phyloP scores from a whole-genome alignment of 2,888 invertebrate genomes.

The Elysia crispata region DNA sequence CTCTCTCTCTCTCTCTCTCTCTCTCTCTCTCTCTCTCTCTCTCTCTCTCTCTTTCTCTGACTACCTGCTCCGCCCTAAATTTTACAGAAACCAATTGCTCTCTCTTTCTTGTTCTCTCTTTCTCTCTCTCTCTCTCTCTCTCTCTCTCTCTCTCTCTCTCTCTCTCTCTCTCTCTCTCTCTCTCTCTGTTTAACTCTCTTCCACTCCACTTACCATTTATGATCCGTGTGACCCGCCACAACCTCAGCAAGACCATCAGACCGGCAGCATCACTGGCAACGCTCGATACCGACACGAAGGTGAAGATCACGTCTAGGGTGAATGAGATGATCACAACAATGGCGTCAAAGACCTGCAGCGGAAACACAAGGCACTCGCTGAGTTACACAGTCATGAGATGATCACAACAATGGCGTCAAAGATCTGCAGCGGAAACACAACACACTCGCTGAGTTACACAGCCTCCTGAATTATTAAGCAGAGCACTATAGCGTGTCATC shows the following conservation, averaged over 20 bases:
- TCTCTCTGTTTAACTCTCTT: neutral
- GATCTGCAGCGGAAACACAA: slow-evolving; percentile 55
- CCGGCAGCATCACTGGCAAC: slow-evolving; percentile 61
- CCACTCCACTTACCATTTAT: slow-evolving; percentile 53
- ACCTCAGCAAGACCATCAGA: slow-evolving; percentile 55
- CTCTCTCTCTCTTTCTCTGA: slow-evolving; percentile 25
- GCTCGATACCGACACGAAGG: slow-evolving; percentile 59
- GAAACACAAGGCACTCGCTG: neutral
- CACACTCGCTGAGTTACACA: neutral
- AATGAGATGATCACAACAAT: slow-evolving; percentile 64
- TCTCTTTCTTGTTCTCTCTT: neutral
- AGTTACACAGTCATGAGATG: slow-evolving; percentile 53
- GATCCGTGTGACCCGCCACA: slow-evolving; percentile 58
- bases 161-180: neutral
- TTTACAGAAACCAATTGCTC: too few relatives aligned
- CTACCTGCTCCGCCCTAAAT: neutral
- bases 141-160: neutral
- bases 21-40: slow-evolving; percentile 4
- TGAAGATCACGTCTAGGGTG: slow-evolving; percentile 65
- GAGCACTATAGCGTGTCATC: too few relatives aligned
- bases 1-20: slow-evolving; percentile 26
- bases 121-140: slow-evolving; percentile 25
- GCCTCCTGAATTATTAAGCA: too few relatives aligned
- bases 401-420: slow-evolving; percentile 66
- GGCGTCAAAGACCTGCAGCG: slow-evolving; percentile 64